Percentiles rank a stretch among this genome's conserved stretches.
Evolutionary conservation across 1,140 invertebrate genomes (phyloP).

Genomic region (Caenorhabditis latens): DNA sequence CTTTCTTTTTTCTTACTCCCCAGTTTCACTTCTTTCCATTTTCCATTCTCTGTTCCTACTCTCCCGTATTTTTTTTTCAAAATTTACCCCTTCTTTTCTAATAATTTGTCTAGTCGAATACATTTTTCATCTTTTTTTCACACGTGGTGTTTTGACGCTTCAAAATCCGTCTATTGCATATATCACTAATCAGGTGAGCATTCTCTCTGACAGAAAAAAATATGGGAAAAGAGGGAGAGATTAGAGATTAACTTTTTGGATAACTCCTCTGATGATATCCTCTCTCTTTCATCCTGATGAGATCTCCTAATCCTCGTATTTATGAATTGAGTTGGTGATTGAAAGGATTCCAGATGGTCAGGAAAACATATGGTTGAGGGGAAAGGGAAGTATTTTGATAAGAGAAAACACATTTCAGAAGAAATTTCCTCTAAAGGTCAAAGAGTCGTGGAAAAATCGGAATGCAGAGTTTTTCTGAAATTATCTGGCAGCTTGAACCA

Average conservation of each 20-base stretch:
- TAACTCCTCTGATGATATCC: conserved; percentile 1
- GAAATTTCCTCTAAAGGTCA: not conserved
- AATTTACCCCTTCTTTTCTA: not conserved
- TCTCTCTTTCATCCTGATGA: not conserved
- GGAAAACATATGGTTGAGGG: not conserved
- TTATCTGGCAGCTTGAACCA: too few relatives aligned
- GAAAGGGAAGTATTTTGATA: not conserved
- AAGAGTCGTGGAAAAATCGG: not conserved
- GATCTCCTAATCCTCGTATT: conserved; percentile 14
- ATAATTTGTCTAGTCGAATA: not conserved
- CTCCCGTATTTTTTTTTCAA: not conserved
- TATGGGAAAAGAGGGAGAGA: conserved; percentile 13
- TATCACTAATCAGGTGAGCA: conserved; percentile 6
- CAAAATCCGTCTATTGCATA: not conserved
- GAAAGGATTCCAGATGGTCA: conserved; percentile 18
- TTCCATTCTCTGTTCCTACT: not conserved
- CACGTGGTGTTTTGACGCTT: conserved; percentile 21
- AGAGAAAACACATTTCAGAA: not conserved
- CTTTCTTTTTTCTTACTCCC: not conserved
- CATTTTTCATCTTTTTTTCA: not conserved
- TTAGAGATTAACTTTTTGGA: conserved; percentile 42
- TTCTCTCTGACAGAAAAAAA: not conserved
- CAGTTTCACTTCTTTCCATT: not conserved
- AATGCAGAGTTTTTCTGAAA: not conserved
- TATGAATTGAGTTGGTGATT: conserved; percentile 37